Base-by-base conservation (phyloP, 2,113 vertebrate species). In the Poeciliopsis occidentalis region DNA sequence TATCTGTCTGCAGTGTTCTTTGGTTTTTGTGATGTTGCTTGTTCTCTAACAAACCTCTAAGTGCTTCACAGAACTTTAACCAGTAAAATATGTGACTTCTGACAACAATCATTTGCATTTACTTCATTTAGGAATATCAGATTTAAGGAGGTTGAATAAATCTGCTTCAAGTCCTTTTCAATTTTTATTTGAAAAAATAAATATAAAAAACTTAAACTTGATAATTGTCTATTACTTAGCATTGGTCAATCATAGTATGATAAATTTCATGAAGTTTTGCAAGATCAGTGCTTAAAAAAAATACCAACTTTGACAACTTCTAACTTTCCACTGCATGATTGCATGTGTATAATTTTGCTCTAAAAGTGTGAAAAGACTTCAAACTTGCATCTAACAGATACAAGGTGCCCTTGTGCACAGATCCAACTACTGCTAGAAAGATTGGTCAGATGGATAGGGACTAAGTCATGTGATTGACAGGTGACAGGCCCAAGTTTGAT, bases 401-500 rank as follows among this genome's bases (percentile, higher is more conserved):
- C 5, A 67, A 31, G 1, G 41, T 34, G 70, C n/a, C 54, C 85
- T 86, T 88, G 74, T 78, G 76, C 61, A 75, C 29, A 63, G 2
- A 0, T 79, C 73, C 81, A 73, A 79, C 67, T 81, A 64, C 69
- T 89, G 86, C 91, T 86, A 87, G 87, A 88, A 80, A 77, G 70
- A 71, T 86, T 12, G 19, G 37, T 76, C 65, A 66, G 67, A 85
- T 75, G 82, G 84, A 76, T 73, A 73, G 67, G 24, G 51, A 82
- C 80, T 87, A 77, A 85, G 78, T 76, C 76, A 76, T 71, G 83
- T 93, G 91, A 94, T 83, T 89, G 91, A 85, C 91, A 91, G 83
- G 76, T 92, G 90, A 88, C 84, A 79, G 82, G 78, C 74, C 73
- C 3, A 64, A 67, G 76, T 87, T 88, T 89, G 92, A 94, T 93